Base-by-base conservation (phyloP, 2,113 vertebrate species). In the Nycticorax nycticorax region DNA sequence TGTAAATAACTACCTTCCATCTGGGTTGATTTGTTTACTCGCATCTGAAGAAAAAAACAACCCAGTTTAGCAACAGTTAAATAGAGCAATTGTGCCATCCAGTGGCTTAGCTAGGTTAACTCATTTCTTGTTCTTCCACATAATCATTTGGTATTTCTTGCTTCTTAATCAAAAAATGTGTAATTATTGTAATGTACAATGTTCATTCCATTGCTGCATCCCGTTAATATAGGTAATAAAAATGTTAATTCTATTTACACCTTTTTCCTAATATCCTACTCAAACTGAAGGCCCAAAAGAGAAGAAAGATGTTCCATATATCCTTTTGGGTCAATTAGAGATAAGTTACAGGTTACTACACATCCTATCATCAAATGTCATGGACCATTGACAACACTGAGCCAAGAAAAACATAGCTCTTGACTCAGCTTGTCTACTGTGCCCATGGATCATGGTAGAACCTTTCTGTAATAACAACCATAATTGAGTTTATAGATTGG, bases 51-150 rank as follows among this genome's bases (percentile, higher is more conserved):
- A 8, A 35, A 32, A 85, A 82, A 79, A 57, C 24, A 30, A 72
- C 27, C 5, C 52, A 83, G 81, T 82, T 96, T 89, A 77, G 78
- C 78, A 93, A 93, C 35, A 83, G 88, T 95, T 93, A 94, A 96
- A 94, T 89, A 89, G 94, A 93, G 78, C 97, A 97, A 97, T 91
- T 97, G 63, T 96, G 96, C 97, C 97, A 97, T 95, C 97, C 81
- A 96, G 96, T 96, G 96, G 96, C 59, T 96, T 96, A 76, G 12
- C 77, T 52, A 45, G 16, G 59, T 67, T 89, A 97, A 90, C 48
- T 96, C 39, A 24, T 45, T 20, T 87, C n/a, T 85, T 68, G 47
- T 41, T 10, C 16, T 82, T 80, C 28, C 14, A 26, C 32, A 11
- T 8, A 14, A 66, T 77, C n/a, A 59, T 88, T 59, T 62, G 23